A percentile compares a stretch with the other conserved stretches of the same genome.
These are phyloP conservation scores for Halcyon leucocephala DNA, from an alignment of 2,797 vertebrate genomes.

Conservation along the genomic window DNA sequence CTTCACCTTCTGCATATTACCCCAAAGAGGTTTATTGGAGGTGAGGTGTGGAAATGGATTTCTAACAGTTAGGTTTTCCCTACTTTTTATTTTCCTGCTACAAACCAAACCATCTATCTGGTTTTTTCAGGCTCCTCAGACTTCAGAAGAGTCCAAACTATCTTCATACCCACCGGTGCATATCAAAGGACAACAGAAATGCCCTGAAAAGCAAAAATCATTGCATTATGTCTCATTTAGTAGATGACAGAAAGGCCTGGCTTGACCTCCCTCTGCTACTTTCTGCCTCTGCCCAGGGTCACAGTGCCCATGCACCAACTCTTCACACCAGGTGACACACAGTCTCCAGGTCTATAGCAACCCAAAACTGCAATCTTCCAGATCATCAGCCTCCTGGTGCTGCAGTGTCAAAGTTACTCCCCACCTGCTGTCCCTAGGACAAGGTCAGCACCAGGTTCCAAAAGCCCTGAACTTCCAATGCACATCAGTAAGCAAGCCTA, in stretches of 20 bases:
- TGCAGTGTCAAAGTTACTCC: background rate
- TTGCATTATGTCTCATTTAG: background rate
- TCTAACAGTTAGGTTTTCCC: background rate
- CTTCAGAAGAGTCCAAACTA: background rate
- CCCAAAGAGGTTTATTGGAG: background rate
- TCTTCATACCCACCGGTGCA: background rate
- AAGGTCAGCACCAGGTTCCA: background rate
- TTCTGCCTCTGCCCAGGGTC: background rate
- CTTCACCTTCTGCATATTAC: background rate
- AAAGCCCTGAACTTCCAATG: background rate
- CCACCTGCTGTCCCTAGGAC: background rate
- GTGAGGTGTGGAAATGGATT: background rate
- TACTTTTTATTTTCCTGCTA: background rate
- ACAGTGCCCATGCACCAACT: accelerated
- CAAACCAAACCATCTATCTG: background rate
- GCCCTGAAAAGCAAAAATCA: background rate
- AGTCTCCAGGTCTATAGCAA: background rate
- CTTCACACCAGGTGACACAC: background rate
- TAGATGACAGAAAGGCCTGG: background rate
- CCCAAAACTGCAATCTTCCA: background rate
- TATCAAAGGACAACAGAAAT: background rate
- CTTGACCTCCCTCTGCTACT: background rate
- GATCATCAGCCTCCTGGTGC: no score
- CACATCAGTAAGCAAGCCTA: background rate
- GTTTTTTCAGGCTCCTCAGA: background rate